Base-by-base conservation (phyloP, 37 sponge, comb jelly and placozoan species). In the Petrosia ficiformis region DNA sequence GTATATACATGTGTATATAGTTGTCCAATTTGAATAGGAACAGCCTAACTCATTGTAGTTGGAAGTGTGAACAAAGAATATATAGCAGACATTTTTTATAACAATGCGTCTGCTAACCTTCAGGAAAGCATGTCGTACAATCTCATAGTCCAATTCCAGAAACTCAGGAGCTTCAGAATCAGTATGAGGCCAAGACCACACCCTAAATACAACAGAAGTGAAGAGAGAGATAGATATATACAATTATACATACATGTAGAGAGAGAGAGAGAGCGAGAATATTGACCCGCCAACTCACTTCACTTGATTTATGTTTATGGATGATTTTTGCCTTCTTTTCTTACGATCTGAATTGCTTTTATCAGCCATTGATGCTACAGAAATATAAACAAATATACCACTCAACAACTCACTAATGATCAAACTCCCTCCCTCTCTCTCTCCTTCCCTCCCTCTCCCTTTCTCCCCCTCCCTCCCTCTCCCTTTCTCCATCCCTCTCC, bases 121-220 rank as follows among this genome's bases (percentile, higher is more conserved):
- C 52, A 92, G 57, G 39, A 84, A 80, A 21, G 82, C 70, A 77
- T 84, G 73, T 78, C 89, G 69, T n/a, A 89, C 89, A 42, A 92
- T 71, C 31, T 87, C 89, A 73, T 88, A 87, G 40, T 39, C 57
- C 19, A 73, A 74, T 63, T 92, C 92, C 60, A 70, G 56, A 70
- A 87, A 92, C 19, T 2, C 41, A 63, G 81, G 81, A 42, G 83
- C 73, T 3, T 65, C 38, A 31, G 73, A 1, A 39, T 85, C 79
- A 25, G 25, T 32, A 36, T 81, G 87, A 75, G 83, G 83, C 92
- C 92, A 91, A 44, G 60, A 44, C 84, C 84, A 86, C 44, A 74
- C 70, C 81, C 86, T 84, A 38, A 22, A 34, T 19, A 8, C 8
- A 8, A 48, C 54, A 48, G 8, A 19, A 48, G 8, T 14, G n/a